Conservation (phyloP, 64 coral and sea anemone genomes). For the Actinia equina region DNA sequence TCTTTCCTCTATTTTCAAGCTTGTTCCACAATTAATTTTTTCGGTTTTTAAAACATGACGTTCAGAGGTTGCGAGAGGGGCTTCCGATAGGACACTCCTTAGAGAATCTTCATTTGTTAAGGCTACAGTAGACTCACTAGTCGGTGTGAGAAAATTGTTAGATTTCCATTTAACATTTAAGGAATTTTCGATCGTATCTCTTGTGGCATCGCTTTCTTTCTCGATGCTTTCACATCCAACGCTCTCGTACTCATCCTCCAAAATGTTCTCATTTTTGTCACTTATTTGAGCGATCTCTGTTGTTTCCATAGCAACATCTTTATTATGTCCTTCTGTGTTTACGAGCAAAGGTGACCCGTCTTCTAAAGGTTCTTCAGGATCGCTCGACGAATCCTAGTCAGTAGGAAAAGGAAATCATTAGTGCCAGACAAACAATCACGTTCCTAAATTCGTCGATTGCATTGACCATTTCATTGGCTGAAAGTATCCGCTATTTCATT, state of each 20-base stretch:
- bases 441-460: too few species aligned
- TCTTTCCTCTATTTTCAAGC: neutral
- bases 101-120: neutral
- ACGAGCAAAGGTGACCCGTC: neutral
- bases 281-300: neutral
- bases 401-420: neutral
- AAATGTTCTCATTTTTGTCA: neutral
- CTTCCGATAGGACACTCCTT: neutral
- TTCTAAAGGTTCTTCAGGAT: neutral
- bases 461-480: too few species aligned
- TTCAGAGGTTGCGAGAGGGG: neutral
- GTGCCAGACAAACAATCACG: neutral
- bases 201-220: neutral
- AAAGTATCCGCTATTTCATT: neutral
- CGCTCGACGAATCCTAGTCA: neutral
- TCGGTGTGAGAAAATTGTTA: neutral
- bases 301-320: slow-evolving; percentile 8
- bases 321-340: neutral
- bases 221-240: too few species aligned
- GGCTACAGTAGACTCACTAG: neutral
- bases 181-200: neutral
- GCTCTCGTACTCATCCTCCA: neutral
- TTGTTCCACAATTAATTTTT: neutral
- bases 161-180: neutral
- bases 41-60: neutral